Evolutionary conservation across 2,888 invertebrate genomes (phyloP), one percentile per base, ranked within the genome.

Genomic region (Ametastegia equiseti): DNA sequence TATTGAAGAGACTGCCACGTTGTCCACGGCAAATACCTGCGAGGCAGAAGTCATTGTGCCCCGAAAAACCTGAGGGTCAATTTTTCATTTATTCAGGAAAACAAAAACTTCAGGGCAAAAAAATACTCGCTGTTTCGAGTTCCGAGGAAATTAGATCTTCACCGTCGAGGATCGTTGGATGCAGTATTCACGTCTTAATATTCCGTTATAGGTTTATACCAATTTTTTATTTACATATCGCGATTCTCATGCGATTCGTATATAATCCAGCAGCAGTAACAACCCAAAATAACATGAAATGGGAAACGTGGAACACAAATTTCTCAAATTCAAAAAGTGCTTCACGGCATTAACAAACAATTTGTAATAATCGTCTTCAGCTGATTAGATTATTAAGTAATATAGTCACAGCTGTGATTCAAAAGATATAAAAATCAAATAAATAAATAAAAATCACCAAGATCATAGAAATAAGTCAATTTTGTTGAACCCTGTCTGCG

Each of bases 1-100:
- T 15, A 92, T 82, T 13, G 90, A 85, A 27, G 92, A 92, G 15
- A 89, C 85, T 27, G 88, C 85, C 1, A 91, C 88, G 82, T 90
- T 89, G 81, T 92, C 88, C 11, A 92, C 86, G 19, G 89, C 92
- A 80, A 88, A 92, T 45, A 92, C 89, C 87, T 92, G 92, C 1
- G 92, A 92, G 67, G 90, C 87, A n/a, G 92, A 92, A 7, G 89
- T 84, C 65, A 92, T 85, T 23, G 90, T 86, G 1, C 92, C 92
- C 1, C 89, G 88, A 78, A 92, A 88, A 47, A 92, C 87, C 92
- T 93, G 85, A 73, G 36, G 19, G 54, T 54, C 19, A 11, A 54
- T 75, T 75, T 75, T n/a, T n/a, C n/a, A 75, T 36, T 75, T 75
- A 50, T 75, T 75, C 5, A 50, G 9, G 69, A 45, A 45, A 69